Evolutionary conservation across 53 echinoderm and acorn worm species (phyloP), one percentile per base, ranked within the genome.

Genomic region (Crossaster papposus): DNA sequence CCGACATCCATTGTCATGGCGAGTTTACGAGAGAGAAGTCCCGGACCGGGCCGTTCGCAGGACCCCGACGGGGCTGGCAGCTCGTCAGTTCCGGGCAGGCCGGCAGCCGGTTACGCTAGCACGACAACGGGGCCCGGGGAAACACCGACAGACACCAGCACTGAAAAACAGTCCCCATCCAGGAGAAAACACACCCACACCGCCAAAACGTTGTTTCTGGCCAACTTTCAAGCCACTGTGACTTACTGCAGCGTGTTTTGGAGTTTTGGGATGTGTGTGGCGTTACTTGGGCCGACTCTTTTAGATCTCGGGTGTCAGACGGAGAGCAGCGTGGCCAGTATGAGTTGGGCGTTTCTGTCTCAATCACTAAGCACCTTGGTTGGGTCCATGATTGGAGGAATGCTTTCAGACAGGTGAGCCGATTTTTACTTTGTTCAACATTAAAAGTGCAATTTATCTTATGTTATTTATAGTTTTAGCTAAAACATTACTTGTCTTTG

Each of bases 191-290:
- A 36, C 13, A 34, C 36, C 7, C 77, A 75, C 55, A 84, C 95
- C 10, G 94, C 94, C 50, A 93, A 88, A 30, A 82, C 94, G 17
- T 79, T 98, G 22, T 94, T 98, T 70, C 29, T 89, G 36, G 88
- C 75, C 72, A 93, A 99, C 89, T 86, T 99, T 22, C 96, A 96
- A 71, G 92, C 96, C 29, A 99, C 99, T 11, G 82, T 99, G 23
- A 96, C 96, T 36, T 99, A 99, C 81, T 99, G 99, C 80, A 99
- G 96, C 70, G 99, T 96, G 13, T 99, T 99, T 68, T 93, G 94
- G 92, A 99, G 96, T 89, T 99, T 99, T 90, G 99, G 99, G 36
- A 99, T 99, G 99, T 99, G 99, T 88, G 99, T 99, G 23, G 94
- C 99, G 2, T 77, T 99, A 23, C 94, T 99, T 4, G 99, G 99